Base-by-base conservation (phyloP, 2,888 invertebrate species). In the Prosapia bicincta region DNA sequence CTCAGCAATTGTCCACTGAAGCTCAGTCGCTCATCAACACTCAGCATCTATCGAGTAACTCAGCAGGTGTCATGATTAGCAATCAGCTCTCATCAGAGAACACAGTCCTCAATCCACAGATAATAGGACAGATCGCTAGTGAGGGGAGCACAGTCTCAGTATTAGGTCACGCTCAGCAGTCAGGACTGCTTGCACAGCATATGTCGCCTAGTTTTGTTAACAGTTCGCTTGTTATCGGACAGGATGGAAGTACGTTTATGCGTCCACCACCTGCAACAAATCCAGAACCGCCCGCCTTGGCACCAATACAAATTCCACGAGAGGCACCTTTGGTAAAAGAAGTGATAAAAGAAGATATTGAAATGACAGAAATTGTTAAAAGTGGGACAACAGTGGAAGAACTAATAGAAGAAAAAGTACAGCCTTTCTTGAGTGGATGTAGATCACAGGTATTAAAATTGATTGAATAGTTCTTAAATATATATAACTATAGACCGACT, bases 31-130 rank as follows among this genome's bases (percentile, higher is more conserved):
- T 75, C n/a, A 74, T 75, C 68, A 75, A 38, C 28, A 28, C 69
- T 1, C 74, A 74, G 15, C 74, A 67, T 15, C 15, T 26, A 75
- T 80, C 80, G 81, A 71, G 83, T 78, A 82, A 83, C 43, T 83
- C 84, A 66, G 85, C 84, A 77, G 82, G 85, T 13, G 83, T 85
- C 3, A 83, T 83, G 10, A 84, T 81, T 66, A 85, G 82, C 77
- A 74, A 73, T 25, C 80, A 80, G 68, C 74, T 79, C 38, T 76
- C 79, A 65, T 76, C 78, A 26, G 69, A 72, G 32, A 54, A 68
- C 23, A 66, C 73, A 3, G 69, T 73, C 26, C 66, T 72, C 43
- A 76, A 38, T 32, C 76, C 72, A 6, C 72, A 72, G 20, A 28
- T 75, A 26, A 26, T 75, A 24, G 71, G 75, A 6, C 75, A 75